These are phyloP conservation scores for Cynaeus angustus DNA, from an alignment of 2,888 invertebrate species.

Conservation along the genomic window DNA sequence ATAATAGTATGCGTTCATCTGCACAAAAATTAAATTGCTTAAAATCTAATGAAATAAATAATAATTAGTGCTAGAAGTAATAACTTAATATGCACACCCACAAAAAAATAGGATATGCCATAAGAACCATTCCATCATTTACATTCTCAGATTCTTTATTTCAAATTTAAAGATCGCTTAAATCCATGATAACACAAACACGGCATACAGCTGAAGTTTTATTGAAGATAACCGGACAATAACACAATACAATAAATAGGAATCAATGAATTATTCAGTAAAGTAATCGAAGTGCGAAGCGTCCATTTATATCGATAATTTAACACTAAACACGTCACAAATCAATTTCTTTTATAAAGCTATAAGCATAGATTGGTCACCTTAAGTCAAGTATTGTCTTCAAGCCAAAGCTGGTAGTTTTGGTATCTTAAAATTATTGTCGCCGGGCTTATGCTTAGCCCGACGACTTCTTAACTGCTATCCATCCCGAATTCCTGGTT, in stretches of 20 bases:
- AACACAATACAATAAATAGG: not conserved
- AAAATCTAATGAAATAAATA: too few relatives aligned
- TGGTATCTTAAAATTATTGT: conserved; percentile 16
- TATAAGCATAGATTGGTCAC: conserved; percentile 4
- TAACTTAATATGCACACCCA: too few relatives aligned
- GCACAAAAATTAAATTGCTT: too few relatives aligned
- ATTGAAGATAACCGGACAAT: not conserved
- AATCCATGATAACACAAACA: not conserved
- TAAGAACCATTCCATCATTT: too few relatives aligned
- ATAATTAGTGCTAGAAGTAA: too few relatives aligned
- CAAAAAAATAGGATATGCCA: too few relatives aligned
- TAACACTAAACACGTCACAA: not conserved
- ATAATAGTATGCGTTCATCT: too few relatives aligned
- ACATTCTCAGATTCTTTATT: too few relatives aligned
- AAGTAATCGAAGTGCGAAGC: conserved; percentile 2
- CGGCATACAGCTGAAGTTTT: conserved; percentile 1
- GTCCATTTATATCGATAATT: conserved; percentile 8
- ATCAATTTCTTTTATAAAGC: not conserved
- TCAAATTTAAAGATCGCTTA: not conserved
- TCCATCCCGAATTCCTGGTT: conserved; percentile 74
- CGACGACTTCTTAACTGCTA: conserved; percentile 42
- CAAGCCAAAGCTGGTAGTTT: conserved; percentile 31
- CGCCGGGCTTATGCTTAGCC: conserved; percentile 36
- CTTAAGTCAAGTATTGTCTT: conserved; percentile 7
- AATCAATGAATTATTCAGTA: not conserved